Conservation (phyloP, 2,113 vertebrate genomes). For the Marcusenius ussheri region DNA sequence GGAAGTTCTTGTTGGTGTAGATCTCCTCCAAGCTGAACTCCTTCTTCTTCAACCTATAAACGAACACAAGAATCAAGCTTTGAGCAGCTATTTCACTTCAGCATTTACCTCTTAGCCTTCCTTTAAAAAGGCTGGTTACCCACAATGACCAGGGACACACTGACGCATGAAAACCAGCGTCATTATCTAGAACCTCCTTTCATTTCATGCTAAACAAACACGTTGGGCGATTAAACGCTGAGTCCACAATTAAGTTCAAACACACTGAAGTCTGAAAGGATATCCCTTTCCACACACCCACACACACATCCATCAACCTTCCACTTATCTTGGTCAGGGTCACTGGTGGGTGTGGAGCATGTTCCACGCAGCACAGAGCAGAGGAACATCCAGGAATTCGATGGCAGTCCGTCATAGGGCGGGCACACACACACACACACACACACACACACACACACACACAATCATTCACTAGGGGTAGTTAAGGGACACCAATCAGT, state of each 20-base stretch:
- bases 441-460: neutral
- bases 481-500: neutral
- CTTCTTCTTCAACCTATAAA: constrained; percentile 77
- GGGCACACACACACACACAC: neutral
- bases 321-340: neutral
- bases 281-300: neutral
- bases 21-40: constrained; percentile 87
- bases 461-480: neutral
- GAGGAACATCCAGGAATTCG: neutral
- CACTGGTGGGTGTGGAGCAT: neutral
- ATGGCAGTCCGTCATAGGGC: neutral
- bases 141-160: neutral
- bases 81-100: neutral
- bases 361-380: neutral
- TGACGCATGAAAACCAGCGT: neutral
- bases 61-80: neutral
- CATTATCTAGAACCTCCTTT: neutral
- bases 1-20: constrained; percentile 87
- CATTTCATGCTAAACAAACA: neutral
- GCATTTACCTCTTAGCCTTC: neutral
- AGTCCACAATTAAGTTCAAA: neutral
- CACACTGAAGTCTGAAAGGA: neutral
- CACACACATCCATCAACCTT: neutral
- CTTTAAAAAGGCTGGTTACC: neutral
- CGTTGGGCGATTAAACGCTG: neutral